Base-by-base conservation (phyloP, 2,113 vertebrate genomes). In the Theropithecus gelada region DNA sequence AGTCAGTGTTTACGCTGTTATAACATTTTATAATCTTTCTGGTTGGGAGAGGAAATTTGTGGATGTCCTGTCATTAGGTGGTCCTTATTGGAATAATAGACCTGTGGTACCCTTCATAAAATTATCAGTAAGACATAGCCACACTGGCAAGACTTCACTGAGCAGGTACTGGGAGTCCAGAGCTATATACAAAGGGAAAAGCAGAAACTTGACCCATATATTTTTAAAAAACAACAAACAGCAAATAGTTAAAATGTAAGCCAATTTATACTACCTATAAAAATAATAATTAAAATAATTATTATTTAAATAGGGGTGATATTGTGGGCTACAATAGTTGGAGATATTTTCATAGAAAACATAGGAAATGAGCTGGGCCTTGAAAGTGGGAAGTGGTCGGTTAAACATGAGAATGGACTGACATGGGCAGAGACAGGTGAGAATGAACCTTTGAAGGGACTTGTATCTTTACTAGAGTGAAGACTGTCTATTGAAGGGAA, bases 201-300 rank as follows among this genome's bases (percentile, higher is more conserved):
- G 50, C 18, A 52, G 66, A 32, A 32, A 32, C 22, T 84, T 66
- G 43, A 85, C 72, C 40, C 32, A 6, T 59, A 45, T 86, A 43
- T 95, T 96, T 59, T 50, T 32, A 32, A 40, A 52, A 84, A 48
- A 43, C 16, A 78, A 79, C 61, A 45, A 43, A 3, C 6, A 88
- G 25, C 38, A 96, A 50, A 38, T 78, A 88, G 17, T 48, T 96
- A 85, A 85, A 79, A 92, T 75, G 23, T 88, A 85, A 93, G 25
- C 40, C 48, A 94, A 0, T 52, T 68, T 17, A 16, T 94, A 59
- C 23, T 87, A 81, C 70, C 50, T 85, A 11, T 92, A 90, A 87
- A 88, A 79, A 76, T 22, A 82, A 45, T 38, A 66, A 4, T 64
- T 64, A 64, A 64, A 64, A 64, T 64, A 14, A 64, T 64, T 32